These are phyloP conservation scores for Drosophila pseudotakahashii DNA, from an alignment of 2,888 invertebrate genomes.

Conservation along the genomic window DNA sequence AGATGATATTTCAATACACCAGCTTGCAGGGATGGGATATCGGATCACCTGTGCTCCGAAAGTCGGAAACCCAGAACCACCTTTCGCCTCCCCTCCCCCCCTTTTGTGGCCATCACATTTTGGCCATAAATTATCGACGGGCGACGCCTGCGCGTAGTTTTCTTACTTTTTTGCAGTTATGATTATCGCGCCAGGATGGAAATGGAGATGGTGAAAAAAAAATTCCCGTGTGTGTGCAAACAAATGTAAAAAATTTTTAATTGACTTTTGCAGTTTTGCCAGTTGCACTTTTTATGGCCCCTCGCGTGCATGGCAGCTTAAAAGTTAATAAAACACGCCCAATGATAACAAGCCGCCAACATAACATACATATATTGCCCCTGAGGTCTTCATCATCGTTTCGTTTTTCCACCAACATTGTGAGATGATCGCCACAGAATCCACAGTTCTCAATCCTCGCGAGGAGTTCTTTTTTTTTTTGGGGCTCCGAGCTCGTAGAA, in stretches of 20 bases:
- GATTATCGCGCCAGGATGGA: conserved; percentile 73
- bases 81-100: neutral
- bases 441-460: conserved; percentile 22
- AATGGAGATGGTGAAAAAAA: too few species aligned
- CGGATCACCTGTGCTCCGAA: conserved; percentile 31
- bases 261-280: conserved; percentile 74
- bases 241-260: conserved; percentile 81
- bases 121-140: conserved; percentile 72
- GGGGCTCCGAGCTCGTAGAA: conserved; percentile 66
- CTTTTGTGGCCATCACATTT: neutral
- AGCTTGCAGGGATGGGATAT: conserved; percentile 27
- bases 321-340: conserved; percentile 84
- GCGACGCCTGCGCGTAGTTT: conserved; percentile 78
- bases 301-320: conserved; percentile 80
- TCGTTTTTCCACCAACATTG: conserved; percentile 33
- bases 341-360: conserved; percentile 81
- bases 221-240: conserved; percentile 67
- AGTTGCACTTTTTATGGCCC: conserved; percentile 80
- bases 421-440: conserved; percentile 3
- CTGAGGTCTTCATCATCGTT: conserved; percentile 81
- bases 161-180: conserved; percentile 78
- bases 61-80: neutral
- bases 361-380: conserved; percentile 70
- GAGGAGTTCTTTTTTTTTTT: neutral
- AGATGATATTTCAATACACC: conserved; percentile 78